Percentiles rank a stretch among this genome's conserved stretches.
Conservation (phyloP, 2,113 vertebrate species). For the Sinosuthora webbiana region DNA sequence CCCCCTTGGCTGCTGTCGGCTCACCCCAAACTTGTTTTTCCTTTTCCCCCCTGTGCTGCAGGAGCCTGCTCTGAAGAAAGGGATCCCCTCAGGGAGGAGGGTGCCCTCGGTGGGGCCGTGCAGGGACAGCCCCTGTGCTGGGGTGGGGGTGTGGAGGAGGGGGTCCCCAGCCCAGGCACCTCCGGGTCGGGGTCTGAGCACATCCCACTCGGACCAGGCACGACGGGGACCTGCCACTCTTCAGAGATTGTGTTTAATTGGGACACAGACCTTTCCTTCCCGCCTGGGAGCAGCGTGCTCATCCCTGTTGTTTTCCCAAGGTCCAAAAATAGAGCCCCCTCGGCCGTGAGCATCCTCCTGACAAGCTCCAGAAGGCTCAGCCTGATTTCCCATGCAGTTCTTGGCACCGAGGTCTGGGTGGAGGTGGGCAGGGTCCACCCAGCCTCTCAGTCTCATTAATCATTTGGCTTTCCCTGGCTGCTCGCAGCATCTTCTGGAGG, state of each 20-base stretch:
- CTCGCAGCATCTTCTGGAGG: constrained; percentile 91
- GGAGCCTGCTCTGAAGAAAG: accelerated
- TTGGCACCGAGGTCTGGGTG: constrained; percentile 93
- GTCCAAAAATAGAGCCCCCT: constrained; percentile 42
- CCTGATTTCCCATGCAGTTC: constrained; percentile 89
- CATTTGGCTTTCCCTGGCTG: constrained; percentile 85
- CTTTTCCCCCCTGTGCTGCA: accelerated
- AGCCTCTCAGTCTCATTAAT: constrained; percentile 99
- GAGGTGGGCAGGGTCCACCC: constrained; percentile 96
- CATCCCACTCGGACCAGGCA: not conserved
- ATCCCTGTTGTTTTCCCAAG: constrained; percentile 56
- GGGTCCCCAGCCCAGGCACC: not conserved
- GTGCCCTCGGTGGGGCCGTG: not conserved
- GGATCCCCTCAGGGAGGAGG: not conserved
- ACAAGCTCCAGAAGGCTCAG: constrained; percentile 73
- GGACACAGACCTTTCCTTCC: not conserved
- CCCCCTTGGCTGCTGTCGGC: not conserved
- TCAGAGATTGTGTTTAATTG: not conserved
- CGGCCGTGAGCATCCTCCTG: constrained; percentile 54
- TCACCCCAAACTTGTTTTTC: not conserved
- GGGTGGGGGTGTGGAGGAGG: not conserved
- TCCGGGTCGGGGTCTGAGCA: accelerated
- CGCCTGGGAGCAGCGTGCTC: not conserved
- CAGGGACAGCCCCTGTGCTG: not conserved
- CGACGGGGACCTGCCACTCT: not conserved